These are phyloP conservation scores for Dicyrtoma fusca DNA, from an alignment of 2,888 invertebrate genomes.

Conservation along the genomic window DNA sequence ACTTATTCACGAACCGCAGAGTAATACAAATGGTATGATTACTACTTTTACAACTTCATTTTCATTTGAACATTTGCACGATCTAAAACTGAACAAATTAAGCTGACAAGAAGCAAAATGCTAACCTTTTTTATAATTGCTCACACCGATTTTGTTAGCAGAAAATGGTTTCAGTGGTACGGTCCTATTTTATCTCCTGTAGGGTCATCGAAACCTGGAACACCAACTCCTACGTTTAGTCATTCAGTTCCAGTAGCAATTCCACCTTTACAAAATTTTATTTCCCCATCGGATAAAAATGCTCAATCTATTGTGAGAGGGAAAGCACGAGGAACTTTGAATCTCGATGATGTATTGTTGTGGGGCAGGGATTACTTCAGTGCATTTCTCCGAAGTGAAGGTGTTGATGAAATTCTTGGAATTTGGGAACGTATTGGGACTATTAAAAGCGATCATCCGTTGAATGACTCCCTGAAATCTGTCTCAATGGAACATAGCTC, in stretches of 20 bases:
- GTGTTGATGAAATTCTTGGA: conserved; percentile 50
- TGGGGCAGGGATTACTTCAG: conserved; percentile 54
- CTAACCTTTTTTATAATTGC: background rate
- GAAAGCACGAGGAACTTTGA: conserved; percentile 28
- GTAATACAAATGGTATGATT: conserved; percentile 36
- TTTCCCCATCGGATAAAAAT: conserved; percentile 50
- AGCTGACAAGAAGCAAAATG: background rate
- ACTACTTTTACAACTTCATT: background rate
- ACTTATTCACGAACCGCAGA: conserved; percentile 28
- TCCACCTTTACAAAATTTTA: conserved; percentile 50
- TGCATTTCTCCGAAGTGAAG: conserved; percentile 52
- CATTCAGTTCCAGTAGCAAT: conserved; percentile 32
- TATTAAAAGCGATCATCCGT: conserved; percentile 7
- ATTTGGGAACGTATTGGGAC: conserved; percentile 44
- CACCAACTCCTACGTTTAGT: conserved; percentile 17
- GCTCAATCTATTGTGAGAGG: conserved; percentile 40
- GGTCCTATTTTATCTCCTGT: background rate
- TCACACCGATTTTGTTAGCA: background rate
- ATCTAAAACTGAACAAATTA: background rate
- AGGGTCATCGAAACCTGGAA: conserved; percentile 8
- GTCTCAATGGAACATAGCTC: background rate
- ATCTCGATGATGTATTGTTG: conserved; percentile 48
- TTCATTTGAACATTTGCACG: background rate
- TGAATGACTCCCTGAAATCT: background rate
- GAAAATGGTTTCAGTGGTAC: background rate